Percentiles rank a stretch among this genome's conserved stretches.
Conservation (phyloP, 2,888 invertebrate species). For the Stictocephala bisonia region DNA sequence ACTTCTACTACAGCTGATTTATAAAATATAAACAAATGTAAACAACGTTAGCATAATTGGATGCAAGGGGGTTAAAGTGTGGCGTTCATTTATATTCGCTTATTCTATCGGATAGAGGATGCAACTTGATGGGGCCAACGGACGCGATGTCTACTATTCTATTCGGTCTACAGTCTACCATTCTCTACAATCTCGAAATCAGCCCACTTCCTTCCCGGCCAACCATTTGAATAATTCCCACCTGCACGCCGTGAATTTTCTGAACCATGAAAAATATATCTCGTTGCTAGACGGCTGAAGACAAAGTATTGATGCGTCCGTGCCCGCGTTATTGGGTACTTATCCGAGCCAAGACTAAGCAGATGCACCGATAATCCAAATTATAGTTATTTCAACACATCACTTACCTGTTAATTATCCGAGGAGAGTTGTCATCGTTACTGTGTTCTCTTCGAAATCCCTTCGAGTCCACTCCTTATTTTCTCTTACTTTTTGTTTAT, state of each 20-base stretch:
- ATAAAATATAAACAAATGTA: constrained; percentile 41
- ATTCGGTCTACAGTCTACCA: no score
- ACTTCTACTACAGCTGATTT: no score
- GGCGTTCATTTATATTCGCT: constrained; percentile 35
- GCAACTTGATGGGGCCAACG: neutral
- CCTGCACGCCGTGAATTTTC: constrained; percentile 48
- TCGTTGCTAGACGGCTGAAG: constrained; percentile 8
- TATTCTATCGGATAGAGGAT: constrained; percentile 42
- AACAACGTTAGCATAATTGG: constrained; percentile 39
- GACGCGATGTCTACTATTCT: no score
- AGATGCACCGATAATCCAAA: constrained; percentile 17
- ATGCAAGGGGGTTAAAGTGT: constrained; percentile 26
- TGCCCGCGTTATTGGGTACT: neutral
- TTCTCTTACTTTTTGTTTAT: no score
- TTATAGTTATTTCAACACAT: constrained; percentile 25
- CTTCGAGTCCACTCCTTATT: no score
- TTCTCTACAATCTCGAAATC: constrained; percentile 38
- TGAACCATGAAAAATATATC: constrained; percentile 51
- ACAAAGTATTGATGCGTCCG: neutral
- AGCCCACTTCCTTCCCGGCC: constrained; percentile 43
- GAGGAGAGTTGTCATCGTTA: no score
- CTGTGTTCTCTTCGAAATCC: no score
- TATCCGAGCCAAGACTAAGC: neutral
- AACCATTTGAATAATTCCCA: constrained; percentile 49
- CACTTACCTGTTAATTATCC: constrained; percentile 34